These are phyloP conservation scores for Graptemys geographica DNA, from an alignment of 2,797 vertebrate genomes.

Conservation along the genomic window DNA sequence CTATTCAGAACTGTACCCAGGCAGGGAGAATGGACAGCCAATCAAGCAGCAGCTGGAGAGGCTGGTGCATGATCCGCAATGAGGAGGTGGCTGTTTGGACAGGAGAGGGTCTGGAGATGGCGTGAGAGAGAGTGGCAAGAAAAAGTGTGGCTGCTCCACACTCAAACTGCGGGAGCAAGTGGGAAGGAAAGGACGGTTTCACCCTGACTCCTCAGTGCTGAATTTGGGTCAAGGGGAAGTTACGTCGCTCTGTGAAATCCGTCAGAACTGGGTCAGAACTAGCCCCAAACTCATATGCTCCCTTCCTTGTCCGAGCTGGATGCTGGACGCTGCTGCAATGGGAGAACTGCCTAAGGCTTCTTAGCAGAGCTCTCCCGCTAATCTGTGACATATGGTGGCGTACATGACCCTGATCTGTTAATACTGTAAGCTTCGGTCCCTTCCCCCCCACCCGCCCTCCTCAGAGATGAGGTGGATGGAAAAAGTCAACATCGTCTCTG, in stretches of 20 bases:
- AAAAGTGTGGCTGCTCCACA: neutral
- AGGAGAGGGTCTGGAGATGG: neutral
- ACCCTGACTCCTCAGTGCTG: neutral
- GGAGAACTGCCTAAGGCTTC: conserved; percentile 54
- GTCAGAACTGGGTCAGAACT: neutral
- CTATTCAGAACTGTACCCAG: neutral
- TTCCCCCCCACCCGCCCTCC: neutral
- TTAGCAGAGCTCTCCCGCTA: conserved; percentile 62
- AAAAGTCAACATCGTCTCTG: neutral
- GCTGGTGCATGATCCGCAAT: neutral
- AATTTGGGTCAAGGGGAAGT: neutral
- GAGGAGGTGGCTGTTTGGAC: neutral
- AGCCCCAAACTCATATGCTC: neutral
- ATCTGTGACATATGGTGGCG: conserved; percentile 61
- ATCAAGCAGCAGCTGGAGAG: neutral
- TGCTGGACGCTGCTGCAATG: conserved; percentile 32
- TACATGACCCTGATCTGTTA: conserved; percentile 70
- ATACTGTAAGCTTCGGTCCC: conserved; percentile 58
- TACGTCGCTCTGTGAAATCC: neutral
- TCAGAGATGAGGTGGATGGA: conserved; percentile 10
- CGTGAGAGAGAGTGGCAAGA: neutral
- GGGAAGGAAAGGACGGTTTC: neutral
- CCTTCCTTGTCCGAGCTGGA: neutral
- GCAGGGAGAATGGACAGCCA: neutral
- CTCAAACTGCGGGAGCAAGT: neutral